Conservation (phyloP, 2,797 vertebrate species). For the Urosaurus nigricauda region DNA sequence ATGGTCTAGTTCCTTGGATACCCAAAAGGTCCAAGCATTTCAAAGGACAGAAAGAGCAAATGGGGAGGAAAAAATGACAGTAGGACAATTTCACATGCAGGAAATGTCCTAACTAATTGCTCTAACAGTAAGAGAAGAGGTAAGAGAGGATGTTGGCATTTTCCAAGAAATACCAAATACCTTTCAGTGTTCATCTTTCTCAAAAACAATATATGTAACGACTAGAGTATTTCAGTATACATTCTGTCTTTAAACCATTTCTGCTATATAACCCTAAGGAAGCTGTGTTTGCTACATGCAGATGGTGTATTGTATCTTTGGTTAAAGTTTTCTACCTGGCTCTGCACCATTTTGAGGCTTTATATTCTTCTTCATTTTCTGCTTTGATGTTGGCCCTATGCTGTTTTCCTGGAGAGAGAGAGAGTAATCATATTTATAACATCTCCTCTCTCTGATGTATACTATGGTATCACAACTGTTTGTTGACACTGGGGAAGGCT, state of each 20-base stretch:
- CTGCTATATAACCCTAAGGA: neutral
- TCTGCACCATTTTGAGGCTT: neutral
- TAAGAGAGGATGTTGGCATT: too few species aligned
- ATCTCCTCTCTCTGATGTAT: neutral
- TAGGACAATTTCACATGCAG: too few species aligned
- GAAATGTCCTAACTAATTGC: too few species aligned
- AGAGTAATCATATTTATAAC: neutral
- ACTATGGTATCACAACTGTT: neutral
- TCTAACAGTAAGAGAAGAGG: too few species aligned
- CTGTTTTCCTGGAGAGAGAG: neutral
- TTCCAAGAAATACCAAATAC: neutral
- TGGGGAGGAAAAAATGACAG: too few species aligned
- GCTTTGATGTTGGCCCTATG: neutral
- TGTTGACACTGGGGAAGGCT: accelerated
- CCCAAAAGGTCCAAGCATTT: too few species aligned
- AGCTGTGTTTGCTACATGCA: neutral
- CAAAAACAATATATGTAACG: neutral
- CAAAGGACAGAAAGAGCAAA: too few species aligned
- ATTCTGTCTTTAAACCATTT: neutral
- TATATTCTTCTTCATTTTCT: neutral
- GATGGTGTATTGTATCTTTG: neutral
- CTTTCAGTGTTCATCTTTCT: neutral
- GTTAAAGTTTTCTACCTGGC: neutral
- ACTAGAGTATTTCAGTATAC: neutral
- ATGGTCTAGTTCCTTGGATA: too few species aligned